phyloP scores from a whole-genome alignment of 2,113 vertebrate species.

The Alectura lathami region DNA sequence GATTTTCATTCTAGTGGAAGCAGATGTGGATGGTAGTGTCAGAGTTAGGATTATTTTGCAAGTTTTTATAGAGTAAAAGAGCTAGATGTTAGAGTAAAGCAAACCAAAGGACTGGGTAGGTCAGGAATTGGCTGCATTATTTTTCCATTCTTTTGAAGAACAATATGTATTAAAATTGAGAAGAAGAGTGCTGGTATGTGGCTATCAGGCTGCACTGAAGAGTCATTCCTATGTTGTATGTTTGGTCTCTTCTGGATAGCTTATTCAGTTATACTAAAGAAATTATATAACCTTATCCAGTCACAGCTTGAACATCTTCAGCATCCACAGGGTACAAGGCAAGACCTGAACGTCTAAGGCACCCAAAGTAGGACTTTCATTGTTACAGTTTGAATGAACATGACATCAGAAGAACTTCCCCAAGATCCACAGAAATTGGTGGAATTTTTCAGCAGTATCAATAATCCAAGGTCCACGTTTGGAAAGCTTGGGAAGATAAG shows the following conservation, averaged over 20 bases:
- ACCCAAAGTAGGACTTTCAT: neutral
- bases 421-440: neutral
- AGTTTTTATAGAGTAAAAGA: neutral
- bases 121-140: neutral
- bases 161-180: neutral
- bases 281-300: neutral
- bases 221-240: neutral
- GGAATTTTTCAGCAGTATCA: neutral
- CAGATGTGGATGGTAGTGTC: slow-evolving; percentile 55
- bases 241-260: neutral
- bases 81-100: neutral
- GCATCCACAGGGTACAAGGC: neutral
- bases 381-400: neutral
- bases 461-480: neutral
- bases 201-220: neutral
- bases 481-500: neutral
- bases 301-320: neutral
- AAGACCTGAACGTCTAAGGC: neutral
- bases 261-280: neutral
- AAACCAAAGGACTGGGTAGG: neutral
- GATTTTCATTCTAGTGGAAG: slow-evolving; percentile 71
- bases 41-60: slow-evolving; percentile 27
- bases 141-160: neutral
- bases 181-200: neutral
- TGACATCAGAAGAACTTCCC: neutral